A percentile compares a stretch with the other conserved stretches of the same genome.
These are phyloP conservation scores for Ichneumoninae sp. DNA, from an alignment of 2,888 invertebrate genomes.

Conservation along the genomic window DNA sequence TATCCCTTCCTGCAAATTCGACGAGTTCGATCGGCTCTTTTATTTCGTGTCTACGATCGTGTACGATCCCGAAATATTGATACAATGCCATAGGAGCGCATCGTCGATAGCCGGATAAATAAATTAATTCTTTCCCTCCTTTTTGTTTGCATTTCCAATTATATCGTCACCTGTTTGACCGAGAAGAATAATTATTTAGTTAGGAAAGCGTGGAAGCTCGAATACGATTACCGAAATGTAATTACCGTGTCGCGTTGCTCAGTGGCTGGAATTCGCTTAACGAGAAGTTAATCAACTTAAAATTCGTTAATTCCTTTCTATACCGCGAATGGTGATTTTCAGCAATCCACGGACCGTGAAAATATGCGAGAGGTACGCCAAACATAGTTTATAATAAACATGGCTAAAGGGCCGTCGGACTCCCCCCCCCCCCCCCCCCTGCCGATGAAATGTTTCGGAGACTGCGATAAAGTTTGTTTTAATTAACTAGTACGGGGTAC, in stretches of 20 bases:
- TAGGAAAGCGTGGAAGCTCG: not conserved
- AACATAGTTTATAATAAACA: conserved; percentile 12
- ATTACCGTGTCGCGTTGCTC: not conserved
- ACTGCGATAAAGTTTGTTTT: conserved; percentile 60
- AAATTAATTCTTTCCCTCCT: not conserved
- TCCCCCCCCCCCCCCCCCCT: not conserved
- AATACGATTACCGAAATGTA: not conserved
- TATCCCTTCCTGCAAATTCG: conserved; percentile 2
- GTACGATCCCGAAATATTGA: not conserved
- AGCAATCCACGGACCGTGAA: not conserved
- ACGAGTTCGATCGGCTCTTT: not conserved
- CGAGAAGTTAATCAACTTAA: conserved; percentile 29
- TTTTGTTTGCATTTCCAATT: not conserved
- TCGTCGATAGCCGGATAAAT: not conserved
- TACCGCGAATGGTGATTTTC: not conserved
- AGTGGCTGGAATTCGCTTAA: not conserved
- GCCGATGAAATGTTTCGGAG: conserved; percentile 57
- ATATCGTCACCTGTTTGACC: not conserved
- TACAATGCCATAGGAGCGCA: not conserved
- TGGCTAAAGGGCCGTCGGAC: not conserved
- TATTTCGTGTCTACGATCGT: not conserved
- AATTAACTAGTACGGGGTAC: conserved; percentile 50
- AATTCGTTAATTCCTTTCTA: not conserved
- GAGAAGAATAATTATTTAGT: not conserved
- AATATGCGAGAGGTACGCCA: not conserved